Conservation (phyloP, 2,888 invertebrate genomes). For the Cheilosia scutellata region DNA sequence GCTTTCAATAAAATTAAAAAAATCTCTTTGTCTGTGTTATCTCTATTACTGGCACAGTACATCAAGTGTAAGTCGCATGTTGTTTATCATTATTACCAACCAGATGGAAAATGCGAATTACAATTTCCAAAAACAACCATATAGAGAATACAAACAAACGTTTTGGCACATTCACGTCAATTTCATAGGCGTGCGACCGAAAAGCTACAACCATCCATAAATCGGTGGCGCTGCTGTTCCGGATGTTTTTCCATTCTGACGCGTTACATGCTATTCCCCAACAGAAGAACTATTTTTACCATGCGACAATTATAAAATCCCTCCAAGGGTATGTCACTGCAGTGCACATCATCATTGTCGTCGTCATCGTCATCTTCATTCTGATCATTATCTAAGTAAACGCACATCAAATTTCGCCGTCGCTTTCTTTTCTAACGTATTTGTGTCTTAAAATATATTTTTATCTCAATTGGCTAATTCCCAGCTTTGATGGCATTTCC, state of each 20-base stretch:
- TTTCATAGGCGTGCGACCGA: conserved; percentile 24
- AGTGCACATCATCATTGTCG: conserved; percentile 21
- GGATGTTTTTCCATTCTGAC: conserved; percentile 32
- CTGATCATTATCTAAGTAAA: conserved; percentile 22
- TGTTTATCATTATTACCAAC: background rate
- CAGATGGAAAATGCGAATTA: background rate
- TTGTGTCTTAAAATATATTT: conserved; percentile 49
- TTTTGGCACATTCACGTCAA: conserved; percentile 7
- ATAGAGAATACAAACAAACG: background rate
- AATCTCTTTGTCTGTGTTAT: background rate
- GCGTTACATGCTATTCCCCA: background rate
- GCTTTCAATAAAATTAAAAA: background rate
- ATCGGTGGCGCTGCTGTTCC: conserved; percentile 22
- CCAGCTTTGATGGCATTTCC: conserved; percentile 41
- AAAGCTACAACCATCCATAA: conserved; percentile 27
- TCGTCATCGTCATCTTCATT: conserved; percentile 11
- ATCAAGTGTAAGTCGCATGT: too few species aligned
- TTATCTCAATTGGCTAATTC: conserved; percentile 51
- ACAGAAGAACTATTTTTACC: conserved; percentile 42
- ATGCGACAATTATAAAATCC: conserved; percentile 31
- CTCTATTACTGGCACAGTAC: too few species aligned
- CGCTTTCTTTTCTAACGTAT: conserved; percentile 20
- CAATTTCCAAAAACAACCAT: background rate
- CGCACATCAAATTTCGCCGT: conserved; percentile 27
- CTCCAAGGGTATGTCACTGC: conserved; percentile 52